These are phyloP conservation scores for Turritopsis rubra DNA, from an alignment of 30 jellyfish, hydroid and myxozoan genomes.

Conservation along the genomic window DNA sequence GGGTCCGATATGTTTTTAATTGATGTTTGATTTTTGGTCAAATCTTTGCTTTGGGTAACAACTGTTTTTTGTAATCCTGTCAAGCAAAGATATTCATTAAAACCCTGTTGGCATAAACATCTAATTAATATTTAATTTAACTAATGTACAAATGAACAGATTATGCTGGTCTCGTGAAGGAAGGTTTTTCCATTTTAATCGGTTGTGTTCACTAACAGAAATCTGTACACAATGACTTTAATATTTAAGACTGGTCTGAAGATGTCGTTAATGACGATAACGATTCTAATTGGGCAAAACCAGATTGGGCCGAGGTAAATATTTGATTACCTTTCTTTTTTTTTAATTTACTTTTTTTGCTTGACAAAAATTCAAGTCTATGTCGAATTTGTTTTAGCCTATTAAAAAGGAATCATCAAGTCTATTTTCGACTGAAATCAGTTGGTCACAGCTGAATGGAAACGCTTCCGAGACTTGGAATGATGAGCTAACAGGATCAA, in stretches of 20 bases:
- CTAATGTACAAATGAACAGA: too few relatives aligned
- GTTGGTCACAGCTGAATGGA: constrained; percentile 28
- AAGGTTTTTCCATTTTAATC: too few relatives aligned
- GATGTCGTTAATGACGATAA: background rate
- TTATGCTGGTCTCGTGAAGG: too few relatives aligned
- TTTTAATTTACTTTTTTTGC: background rate
- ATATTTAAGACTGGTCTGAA: background rate
- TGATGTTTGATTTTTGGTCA: too few relatives aligned
- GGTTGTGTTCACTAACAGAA: too few relatives aligned
- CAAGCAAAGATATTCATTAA: too few relatives aligned
- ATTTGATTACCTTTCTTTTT: background rate
- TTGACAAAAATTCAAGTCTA: background rate
- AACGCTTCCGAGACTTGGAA: constrained; percentile 1
- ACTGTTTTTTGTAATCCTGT: too few relatives aligned
- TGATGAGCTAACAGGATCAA: background rate
- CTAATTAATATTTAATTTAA: too few relatives aligned
- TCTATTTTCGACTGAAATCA: constrained; percentile 9
- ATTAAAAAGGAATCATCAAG: background rate
- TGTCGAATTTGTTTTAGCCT: background rate
- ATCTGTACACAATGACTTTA: background rate
- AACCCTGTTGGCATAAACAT: too few relatives aligned
- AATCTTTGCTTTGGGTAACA: too few relatives aligned
- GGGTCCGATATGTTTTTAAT: background rate
- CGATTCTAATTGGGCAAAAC: background rate
- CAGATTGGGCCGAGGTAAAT: background rate